These are phyloP conservation scores for Plumapathes pennacea DNA, from an alignment of 92 coral and sea anemone genomes.

Conservation along the genomic window DNA sequence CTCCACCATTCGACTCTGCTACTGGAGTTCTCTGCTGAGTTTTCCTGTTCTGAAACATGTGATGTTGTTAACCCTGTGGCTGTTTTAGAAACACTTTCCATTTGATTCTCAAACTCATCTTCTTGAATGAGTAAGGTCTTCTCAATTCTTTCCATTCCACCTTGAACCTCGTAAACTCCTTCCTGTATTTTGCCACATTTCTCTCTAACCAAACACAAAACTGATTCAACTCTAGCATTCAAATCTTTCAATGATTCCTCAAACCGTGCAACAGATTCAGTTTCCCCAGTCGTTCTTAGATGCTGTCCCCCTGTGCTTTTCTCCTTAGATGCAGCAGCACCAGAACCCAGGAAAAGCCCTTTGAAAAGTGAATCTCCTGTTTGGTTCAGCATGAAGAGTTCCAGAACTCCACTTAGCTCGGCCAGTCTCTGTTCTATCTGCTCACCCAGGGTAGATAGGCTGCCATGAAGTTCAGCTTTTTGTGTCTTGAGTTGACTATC, in stretches of 20 bases:
- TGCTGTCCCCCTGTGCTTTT: slow-evolving; percentile 1
- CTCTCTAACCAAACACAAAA: neutral
- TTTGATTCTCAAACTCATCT: neutral
- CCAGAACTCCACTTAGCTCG: slow-evolving; percentile 57
- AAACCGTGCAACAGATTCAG: neutral
- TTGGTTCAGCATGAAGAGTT: slow-evolving; percentile 48
- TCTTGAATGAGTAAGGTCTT: slow-evolving; percentile 6
- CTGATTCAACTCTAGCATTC: slow-evolving; percentile 12
- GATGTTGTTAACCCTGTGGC: too few species aligned
- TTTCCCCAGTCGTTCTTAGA: too few species aligned
- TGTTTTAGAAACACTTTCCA: neutral
- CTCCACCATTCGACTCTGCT: slow-evolving; percentile 16
- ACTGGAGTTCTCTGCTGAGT: neutral
- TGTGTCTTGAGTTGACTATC: slow-evolving; percentile 32
- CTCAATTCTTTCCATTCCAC: slow-evolving; percentile 1
- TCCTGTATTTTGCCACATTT: neutral
- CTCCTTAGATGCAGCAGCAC: neutral
- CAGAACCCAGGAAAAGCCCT: slow-evolving; percentile 21
- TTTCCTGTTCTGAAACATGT: too few species aligned
- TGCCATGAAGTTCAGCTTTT: slow-evolving; percentile 29
- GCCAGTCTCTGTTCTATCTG: slow-evolving; percentile 45
- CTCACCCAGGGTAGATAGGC: slow-evolving; percentile 41
- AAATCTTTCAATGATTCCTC: neutral
- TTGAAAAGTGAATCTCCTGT: slow-evolving; percentile 17
- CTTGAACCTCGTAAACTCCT: neutral